Evolutionary conservation across 2,797 vertebrate species (phyloP), one percentile per base, ranked within the genome.

Genomic region (Fistularia tabacaria): DNA sequence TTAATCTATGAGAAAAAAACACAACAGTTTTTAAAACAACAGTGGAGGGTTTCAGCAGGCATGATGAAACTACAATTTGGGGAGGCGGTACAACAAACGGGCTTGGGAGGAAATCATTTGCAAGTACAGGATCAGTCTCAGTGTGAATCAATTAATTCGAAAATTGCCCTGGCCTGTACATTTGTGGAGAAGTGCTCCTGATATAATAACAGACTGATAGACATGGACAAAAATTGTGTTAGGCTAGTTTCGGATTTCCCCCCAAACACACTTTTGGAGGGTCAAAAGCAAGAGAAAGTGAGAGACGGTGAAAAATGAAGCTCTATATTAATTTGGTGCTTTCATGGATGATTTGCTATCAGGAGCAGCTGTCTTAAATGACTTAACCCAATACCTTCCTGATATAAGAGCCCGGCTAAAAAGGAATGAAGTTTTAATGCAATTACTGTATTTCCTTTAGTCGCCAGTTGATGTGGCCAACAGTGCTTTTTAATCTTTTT

Each of bases 151-250:
- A 97, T 98, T 97, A 93, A 95, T 95, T 98, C 93, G 93, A 92
- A 25, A 91, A 90, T 92, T 94, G 94, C 93, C 92, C 94, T 89
- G 92, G 93, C 91, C 94, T 93, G 92, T 93, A 94, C 94, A 95
- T 96, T 94, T 94, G 92, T 92, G 91, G 91, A 95, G 93, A 94
- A 95, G 94, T 93, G 94, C 90, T 93, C 91, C 90, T 95, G 94
- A 97, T 97, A 94, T 92, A 94, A 98, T 96, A 96, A 97, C 81
- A 92, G 88, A 91, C 92, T 94, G 92, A 96, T 94, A 96, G 95
- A 97, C 95, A 97, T 87, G 91, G 89, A 92, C 79, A 87, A 91
- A 94, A 96, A 98, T 97, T 92, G 92, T 88, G 93, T 99, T 98
- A 98, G 88, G 87, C 85, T 74, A 79, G 89, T 93, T 92, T 98